Percentiles rank a stretch among this genome's conserved stretches.
Conservation (phyloP, 2,113 vertebrate genomes). For the Gnathonemus longibarbis region DNA sequence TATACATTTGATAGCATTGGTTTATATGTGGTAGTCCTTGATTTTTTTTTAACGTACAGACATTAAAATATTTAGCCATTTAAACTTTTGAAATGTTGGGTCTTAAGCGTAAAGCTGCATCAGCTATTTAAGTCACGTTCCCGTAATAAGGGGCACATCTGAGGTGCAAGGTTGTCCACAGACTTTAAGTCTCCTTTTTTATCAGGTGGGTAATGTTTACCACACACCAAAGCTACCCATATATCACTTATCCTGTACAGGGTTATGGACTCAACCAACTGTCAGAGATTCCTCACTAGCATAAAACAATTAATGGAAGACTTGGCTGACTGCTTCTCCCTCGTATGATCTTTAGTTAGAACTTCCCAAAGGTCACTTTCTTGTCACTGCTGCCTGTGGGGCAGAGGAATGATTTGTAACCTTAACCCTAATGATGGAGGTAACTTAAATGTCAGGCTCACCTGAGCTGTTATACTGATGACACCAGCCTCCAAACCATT, state of each 20-base stretch:
- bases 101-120: background rate
- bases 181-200: background rate
- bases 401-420: background rate
- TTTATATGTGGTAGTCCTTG: background rate
- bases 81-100: background rate
- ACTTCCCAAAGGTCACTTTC: background rate
- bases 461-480: background rate
- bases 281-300: background rate
- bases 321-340: background rate
- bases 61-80: background rate
- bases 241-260: background rate
- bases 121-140: background rate
- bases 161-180: background rate
- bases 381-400: background rate
- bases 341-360: background rate
- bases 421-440: background rate
- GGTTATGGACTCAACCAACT: background rate
- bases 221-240: background rate
- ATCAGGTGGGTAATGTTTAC: background rate
- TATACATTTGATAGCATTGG: background rate
- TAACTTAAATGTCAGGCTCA: slow-evolving; percentile 2
- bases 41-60: background rate
- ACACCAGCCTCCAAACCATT: background rate
- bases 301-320: background rate
- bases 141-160: background rate